Evolutionary conservation across 2,797 vertebrate genomes (phyloP).

Genomic region (Orientallactaga sibirica): DNA sequence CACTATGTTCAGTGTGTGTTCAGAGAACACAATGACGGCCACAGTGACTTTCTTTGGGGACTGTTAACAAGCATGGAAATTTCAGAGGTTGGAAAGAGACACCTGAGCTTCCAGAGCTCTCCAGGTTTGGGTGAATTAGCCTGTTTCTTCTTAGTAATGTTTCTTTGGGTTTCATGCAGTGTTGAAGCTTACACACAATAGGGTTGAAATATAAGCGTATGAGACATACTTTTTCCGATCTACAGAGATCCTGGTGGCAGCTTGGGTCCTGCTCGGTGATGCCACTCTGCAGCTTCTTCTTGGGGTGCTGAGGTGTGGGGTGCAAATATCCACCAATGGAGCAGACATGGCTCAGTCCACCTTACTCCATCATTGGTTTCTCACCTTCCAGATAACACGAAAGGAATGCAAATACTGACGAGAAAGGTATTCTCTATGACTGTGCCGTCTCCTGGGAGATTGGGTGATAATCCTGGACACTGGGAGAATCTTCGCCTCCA

Average conservation of each 20-base stretch:
- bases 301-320: not conserved
- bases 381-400: not conserved
- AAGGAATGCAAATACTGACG: not conserved
- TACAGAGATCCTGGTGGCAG: not conserved
- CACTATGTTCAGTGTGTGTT: not conserved
- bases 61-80: not conserved
- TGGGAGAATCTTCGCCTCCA: not conserved
- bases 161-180: not conserved
- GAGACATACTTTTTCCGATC: not conserved
- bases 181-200: not conserved
- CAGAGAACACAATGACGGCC: not conserved
- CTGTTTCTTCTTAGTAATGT: not conserved
- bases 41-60: not conserved
- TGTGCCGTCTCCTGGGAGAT: not conserved
- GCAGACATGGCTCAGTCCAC: not conserved
- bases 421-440: not conserved
- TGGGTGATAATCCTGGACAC: not conserved
- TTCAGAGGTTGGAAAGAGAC: not conserved
- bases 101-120: not conserved
- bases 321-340: not conserved
- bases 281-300: not conserved
- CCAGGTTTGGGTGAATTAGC: not conserved
- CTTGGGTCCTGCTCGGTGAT: not conserved
- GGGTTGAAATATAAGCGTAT: constrained; percentile 3
- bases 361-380: not conserved